Percentiles rank a stretch among this genome's conserved stretches.
Conservation (phyloP, 2,113 vertebrate genomes). For the Heterotilapia buettikoferi region DNA sequence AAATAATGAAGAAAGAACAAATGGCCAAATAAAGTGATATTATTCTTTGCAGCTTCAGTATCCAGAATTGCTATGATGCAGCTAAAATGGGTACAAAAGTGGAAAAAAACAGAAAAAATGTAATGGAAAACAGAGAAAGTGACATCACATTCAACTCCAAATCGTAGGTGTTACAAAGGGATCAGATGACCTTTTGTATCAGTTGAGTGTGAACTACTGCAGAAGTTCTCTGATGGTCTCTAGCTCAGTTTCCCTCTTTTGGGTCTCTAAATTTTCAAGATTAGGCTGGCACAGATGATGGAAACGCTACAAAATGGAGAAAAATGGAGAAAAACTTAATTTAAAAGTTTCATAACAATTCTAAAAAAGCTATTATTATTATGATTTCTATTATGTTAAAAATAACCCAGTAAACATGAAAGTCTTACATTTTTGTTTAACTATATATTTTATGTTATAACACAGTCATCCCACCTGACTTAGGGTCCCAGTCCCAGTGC, state of each 20-base stretch:
- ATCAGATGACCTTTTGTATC: background rate
- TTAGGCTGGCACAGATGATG: background rate
- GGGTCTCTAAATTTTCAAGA: background rate
- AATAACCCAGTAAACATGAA: background rate
- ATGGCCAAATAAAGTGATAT: too few relatives aligned
- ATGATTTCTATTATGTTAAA: background rate
- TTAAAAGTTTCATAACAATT: background rate
- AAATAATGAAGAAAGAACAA: too few relatives aligned
- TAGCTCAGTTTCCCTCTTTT: background rate
- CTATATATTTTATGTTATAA: background rate
- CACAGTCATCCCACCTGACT: background rate
- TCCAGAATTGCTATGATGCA: background rate
- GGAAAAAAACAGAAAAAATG: background rate
- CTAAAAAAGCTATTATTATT: background rate
- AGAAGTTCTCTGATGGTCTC: background rate
- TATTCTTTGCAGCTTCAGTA: background rate
- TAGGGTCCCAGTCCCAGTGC: accelerated
- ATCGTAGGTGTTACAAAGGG: background rate
- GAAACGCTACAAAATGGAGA: background rate
- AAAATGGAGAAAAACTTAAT: background rate
- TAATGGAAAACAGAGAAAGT: background rate
- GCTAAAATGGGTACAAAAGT: background rate
- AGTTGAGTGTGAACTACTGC: background rate
- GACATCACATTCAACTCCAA: background rate
- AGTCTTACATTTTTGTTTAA: background rate